Evolutionary conservation across 2,113 vertebrate species (phyloP).

Genomic region (Phyllostomus discolor): DNA sequence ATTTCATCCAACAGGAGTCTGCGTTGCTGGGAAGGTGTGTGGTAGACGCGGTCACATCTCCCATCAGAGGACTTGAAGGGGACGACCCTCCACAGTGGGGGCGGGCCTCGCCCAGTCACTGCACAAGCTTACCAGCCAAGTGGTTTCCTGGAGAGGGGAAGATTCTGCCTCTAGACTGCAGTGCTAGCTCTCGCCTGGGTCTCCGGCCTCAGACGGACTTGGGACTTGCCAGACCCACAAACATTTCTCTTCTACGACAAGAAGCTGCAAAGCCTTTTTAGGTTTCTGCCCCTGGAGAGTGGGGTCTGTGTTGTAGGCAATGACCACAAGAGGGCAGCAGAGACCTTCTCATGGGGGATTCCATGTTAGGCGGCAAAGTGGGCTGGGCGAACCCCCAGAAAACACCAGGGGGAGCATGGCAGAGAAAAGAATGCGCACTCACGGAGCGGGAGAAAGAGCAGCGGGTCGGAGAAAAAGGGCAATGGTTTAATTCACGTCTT

Average conservation of each 20-base stretch:
- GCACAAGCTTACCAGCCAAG: too few species aligned
- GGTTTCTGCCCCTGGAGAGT: not conserved
- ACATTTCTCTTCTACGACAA: not conserved
- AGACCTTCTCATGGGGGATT: constrained; percentile 52
- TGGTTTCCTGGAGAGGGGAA: not conserved
- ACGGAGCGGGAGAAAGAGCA: not conserved
- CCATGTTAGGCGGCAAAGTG: rapidly evolving
- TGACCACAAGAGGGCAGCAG: constrained; percentile 74
- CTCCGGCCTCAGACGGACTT: not conserved
- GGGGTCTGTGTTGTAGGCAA: rapidly evolving
- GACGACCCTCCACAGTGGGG: not conserved
- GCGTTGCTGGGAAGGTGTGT: not conserved
- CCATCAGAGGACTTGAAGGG: not conserved
- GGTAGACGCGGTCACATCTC: not conserved
- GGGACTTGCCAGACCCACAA: not conserved
- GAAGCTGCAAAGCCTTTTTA: not conserved
- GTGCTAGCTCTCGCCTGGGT: not conserved
- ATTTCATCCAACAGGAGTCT: not conserved
- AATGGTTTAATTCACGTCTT: not conserved
- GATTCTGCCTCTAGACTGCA: not conserved
- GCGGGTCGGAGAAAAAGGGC: not conserved
- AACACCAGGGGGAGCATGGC: not conserved
- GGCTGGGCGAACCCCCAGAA: not conserved
- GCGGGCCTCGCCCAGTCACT: not conserved
- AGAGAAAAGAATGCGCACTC: not conserved